Percentiles rank a stretch among this genome's conserved stretches.
These are phyloP conservation scores for Babylonia areolata DNA, from an alignment of 1,140 invertebrate genomes.

Conservation along the genomic window DNA sequence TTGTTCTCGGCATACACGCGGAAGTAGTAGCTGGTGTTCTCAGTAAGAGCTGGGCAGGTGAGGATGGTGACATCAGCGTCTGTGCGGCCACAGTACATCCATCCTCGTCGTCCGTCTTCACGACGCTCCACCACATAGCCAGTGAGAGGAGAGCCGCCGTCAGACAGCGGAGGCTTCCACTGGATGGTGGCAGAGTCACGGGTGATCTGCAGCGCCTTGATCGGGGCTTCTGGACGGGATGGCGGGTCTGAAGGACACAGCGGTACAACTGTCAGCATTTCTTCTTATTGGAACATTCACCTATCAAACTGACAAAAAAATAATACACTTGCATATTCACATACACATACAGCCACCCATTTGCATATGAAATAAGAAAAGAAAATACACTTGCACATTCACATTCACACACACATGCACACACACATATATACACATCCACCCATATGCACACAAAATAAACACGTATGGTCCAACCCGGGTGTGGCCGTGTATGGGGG, in stretches of 20 bases:
- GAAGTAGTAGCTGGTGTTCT: conserved; percentile 97
- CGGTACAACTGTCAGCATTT: background rate
- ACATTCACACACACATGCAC: background rate
- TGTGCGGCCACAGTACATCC: conserved; percentile 87
- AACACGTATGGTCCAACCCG: no score
- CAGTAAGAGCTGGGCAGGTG: conserved; percentile 91
- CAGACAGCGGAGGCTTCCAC: conserved; percentile 71
- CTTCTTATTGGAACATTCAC: no score
- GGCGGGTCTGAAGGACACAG: conserved; percentile 84
- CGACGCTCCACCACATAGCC: conserved; percentile 76
- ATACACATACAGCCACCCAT: background rate
- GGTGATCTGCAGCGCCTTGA: conserved; percentile 78
- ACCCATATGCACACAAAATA: background rate
- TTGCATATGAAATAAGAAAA: background rate
- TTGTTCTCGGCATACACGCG: conserved; percentile 98
- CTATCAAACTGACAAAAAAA: background rate
- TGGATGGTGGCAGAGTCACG: conserved; percentile 76
- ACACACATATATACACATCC: background rate
- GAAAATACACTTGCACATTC: background rate
- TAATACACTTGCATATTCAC: background rate
- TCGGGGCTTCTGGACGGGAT: conserved; percentile 92
- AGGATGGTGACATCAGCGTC: conserved; percentile 79
- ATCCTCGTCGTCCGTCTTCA: conserved; percentile 83
- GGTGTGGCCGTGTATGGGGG: no score
- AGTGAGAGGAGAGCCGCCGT: conserved; percentile 73